Percentiles rank a stretch among this genome's conserved stretches.
Conservation (phyloP, 1,140 invertebrate species). For the Plectrocnemia conspersa region DNA sequence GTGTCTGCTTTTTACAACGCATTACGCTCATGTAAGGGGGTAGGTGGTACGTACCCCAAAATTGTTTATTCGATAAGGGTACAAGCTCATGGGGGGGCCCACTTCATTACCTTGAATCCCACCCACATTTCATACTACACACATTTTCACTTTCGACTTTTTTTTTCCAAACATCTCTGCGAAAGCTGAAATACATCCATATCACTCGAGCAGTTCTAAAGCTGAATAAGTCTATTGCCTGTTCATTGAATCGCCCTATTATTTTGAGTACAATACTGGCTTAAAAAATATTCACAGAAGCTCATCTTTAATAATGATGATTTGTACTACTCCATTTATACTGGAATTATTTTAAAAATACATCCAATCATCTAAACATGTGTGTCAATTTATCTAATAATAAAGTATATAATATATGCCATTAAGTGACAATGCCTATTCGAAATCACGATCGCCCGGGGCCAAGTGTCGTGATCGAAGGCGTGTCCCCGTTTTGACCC, state of each 20-base stretch:
- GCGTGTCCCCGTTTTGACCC: slow-evolving; percentile 23
- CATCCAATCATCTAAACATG: no score
- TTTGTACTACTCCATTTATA: not conserved
- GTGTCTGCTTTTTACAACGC: slow-evolving; percentile 12
- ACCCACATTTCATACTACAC: slow-evolving; percentile 8
- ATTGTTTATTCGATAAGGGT: slow-evolving; percentile 23
- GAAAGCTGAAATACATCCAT: no score
- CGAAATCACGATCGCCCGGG: not conserved
- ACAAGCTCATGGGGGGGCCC: slow-evolving; percentile 1
- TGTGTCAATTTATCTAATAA: no score
- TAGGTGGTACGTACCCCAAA: slow-evolving; percentile 1
- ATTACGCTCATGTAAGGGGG: slow-evolving; percentile 4
- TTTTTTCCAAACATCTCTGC: not conserved
- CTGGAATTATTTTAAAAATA: slow-evolving; percentile 1
- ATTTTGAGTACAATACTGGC: no score
- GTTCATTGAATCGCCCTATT: no score
- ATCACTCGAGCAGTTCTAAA: no score
- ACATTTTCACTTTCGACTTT: slow-evolving; percentile 12
- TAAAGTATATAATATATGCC: no score
- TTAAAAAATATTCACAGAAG: no score
- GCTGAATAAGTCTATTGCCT: no score
- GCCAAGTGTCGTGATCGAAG: slow-evolving; percentile 19
- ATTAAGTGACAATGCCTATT: no score
- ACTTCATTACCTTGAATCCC: slow-evolving; percentile 21
- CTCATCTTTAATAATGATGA: no score